phyloP scores from a whole-genome alignment of 2,113 vertebrate genomes.

The human region DNA sequence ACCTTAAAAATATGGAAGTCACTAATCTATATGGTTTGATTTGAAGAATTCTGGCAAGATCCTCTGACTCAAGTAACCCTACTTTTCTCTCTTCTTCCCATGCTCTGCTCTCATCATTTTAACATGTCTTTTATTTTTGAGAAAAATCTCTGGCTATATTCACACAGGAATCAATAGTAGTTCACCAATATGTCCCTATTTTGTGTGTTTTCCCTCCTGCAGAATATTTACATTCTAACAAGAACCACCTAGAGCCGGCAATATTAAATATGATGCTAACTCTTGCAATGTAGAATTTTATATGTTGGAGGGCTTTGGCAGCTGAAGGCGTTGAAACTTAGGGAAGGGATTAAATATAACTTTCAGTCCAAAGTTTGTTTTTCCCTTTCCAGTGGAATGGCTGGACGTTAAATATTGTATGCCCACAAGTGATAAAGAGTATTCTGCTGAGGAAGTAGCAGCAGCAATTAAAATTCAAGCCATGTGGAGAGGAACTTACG shows the following conservation, averaged over 20 bases:
- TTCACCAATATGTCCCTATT: not conserved
- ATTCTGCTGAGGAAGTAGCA: slow-evolving; percentile 28
- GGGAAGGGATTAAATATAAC: not conserved
- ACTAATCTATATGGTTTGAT: not conserved
- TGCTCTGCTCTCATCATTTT: not conserved
- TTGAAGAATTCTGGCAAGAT: not conserved
- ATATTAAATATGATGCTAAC: not conserved
- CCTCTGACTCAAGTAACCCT: not conserved
- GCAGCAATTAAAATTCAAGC: slow-evolving; percentile 67
- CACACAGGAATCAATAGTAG: not conserved
- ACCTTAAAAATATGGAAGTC: not conserved
- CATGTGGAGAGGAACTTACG: slow-evolving; percentile 65
- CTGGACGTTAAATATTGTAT: slow-evolving; percentile 18
- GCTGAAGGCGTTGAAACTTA: not conserved
- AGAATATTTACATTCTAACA: not conserved
- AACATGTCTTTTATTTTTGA: not conserved
- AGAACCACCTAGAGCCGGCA: not conserved
- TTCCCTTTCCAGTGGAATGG: slow-evolving; percentile 53
- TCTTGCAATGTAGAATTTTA: not conserved
- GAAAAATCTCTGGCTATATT: not conserved
- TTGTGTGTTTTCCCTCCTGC: not conserved
- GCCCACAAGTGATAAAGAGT: not conserved
- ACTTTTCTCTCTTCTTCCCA: not conserved
- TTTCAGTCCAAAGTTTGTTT: not conserved
- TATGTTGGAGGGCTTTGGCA: not conserved